Base-by-base conservation (phyloP, 2,888 invertebrate genomes). In the Netelia virgata region DNA sequence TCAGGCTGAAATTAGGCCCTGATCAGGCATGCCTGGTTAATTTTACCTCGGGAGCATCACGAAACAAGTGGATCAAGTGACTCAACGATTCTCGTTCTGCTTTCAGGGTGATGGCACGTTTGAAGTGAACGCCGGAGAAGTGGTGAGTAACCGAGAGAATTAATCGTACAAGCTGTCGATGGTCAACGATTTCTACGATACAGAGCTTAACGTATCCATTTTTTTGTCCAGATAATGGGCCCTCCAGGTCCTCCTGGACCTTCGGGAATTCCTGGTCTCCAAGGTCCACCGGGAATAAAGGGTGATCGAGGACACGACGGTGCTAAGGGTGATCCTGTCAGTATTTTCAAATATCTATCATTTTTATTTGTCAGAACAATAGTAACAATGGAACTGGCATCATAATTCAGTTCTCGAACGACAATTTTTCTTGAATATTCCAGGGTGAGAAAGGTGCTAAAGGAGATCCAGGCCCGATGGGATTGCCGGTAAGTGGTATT, bases 381-480 rank as follows among this genome's bases (percentile, higher is more conserved):
- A 1, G 10, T 10, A 20, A 10, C 10, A 10, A 16, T 18, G 36
- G 6, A 36, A 53, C 1, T 53, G n/a, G 2, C 11, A 53, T 53
- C 14, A 53, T 53, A 53, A 53, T 53, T 8, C 10, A 36, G 6
- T 1, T 8, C 55, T 70, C 68, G 75, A 36, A 73, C 83, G 59
- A 73, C 43, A 18, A 85, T 86, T 70, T 70, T 89, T 69, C 66
- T 79, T 93, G 93, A 92, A 93, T 86, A 92, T 94, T 95, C 75
- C 94, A 97, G 97, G 97, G 97, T 70, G 96, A 97, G 87, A 96
- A 97, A 92, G 97, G 97, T 76, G 95, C 95, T 74, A 97, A 96
- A 94, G 98, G 98, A 82, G 97, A 97, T 93, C 96, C 97, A 81
- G 99, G 99, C 89, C 98, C 98, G 77, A 98, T 98, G 98, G 99